These are phyloP conservation scores for Gymnocephalus cernua DNA, from an alignment of 2,113 vertebrate species.

Conservation along the genomic window DNA sequence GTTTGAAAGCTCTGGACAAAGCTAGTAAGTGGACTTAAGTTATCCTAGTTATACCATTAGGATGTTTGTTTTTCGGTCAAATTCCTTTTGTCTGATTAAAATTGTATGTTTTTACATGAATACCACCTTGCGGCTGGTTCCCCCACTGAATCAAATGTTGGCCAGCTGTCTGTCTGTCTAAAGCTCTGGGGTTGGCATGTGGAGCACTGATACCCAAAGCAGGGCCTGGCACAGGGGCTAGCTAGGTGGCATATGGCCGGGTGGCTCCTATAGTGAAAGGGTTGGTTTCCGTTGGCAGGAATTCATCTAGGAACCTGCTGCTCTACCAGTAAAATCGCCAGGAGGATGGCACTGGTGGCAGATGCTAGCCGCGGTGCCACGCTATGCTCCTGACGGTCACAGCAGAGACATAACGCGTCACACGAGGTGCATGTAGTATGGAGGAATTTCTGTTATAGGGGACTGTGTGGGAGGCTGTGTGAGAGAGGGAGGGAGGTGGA, in stretches of 20 bases:
- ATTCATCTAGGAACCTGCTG: conserved; percentile 67
- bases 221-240: conserved; percentile 51
- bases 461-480: conserved; percentile 33
- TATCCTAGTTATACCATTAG: no score
- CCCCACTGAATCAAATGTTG: conserved; percentile 7
- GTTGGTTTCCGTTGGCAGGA: conserved; percentile 67
- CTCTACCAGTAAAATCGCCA: conserved; percentile 44
- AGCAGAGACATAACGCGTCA: conserved; percentile 64
- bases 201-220: conserved; percentile 26
- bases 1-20: no score
- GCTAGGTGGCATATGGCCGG: conserved; percentile 66
- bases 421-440: conserved; percentile 50
- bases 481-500: conserved; percentile 14
- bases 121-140: conserved; percentile 7
- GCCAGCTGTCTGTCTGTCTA: conserved; percentile 34
- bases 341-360: conserved; percentile 67
- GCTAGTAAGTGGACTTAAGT: no score
- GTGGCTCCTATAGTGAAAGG: conserved; percentile 54
- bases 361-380: conserved; percentile 68
- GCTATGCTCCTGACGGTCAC: conserved; percentile 57
- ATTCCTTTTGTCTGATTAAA: background rate
- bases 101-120: background rate
- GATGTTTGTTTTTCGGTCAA: background rate
- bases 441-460: conserved; percentile 69
- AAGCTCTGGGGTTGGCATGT: conserved; percentile 30